Conservation (phyloP, 2,888 invertebrate genomes). For the Orchestes rusci region DNA sequence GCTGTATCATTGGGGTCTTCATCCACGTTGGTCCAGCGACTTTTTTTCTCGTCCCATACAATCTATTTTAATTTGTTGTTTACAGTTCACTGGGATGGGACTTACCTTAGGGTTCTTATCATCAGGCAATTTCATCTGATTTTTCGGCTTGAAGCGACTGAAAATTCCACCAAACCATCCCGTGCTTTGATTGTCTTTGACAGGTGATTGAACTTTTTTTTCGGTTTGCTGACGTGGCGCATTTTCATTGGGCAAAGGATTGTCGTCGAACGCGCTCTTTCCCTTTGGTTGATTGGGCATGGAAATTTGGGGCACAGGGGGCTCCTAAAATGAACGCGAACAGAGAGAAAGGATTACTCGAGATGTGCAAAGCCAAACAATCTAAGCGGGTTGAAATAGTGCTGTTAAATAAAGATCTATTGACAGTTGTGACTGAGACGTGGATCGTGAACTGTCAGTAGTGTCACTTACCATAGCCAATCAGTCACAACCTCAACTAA, state of each 20-base stretch:
- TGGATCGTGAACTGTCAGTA: too few species aligned
- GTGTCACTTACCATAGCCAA: too few species aligned
- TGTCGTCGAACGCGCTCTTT: constrained; percentile 35
- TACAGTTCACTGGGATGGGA: too few species aligned
- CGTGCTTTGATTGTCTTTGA: constrained; percentile 33
- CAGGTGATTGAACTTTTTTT: constrained; percentile 26
- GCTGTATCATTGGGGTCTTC: constrained; percentile 55
- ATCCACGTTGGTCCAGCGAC: constrained; percentile 81
- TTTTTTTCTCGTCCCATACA: constrained; percentile 85
- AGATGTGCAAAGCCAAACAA: constrained; percentile 22
- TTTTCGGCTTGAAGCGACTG: constrained; percentile 79
- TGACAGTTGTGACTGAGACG: background rate
- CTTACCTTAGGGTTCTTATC: constrained; percentile 86
- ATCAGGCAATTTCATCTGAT: constrained; percentile 94
- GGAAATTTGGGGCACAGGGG: constrained; percentile 46
- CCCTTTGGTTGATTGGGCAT: constrained; percentile 49
- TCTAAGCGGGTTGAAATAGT: constrained; percentile 12
- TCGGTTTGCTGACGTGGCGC: constrained; percentile 16
- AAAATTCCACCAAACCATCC: constrained; percentile 87
- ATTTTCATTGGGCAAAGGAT: constrained; percentile 26
- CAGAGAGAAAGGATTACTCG: constrained; percentile 24
- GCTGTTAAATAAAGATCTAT: constrained; percentile 7
- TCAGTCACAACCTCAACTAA: too few species aligned
- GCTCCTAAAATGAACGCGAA: constrained; percentile 23
- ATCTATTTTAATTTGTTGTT: constrained; percentile 53